Evolutionary conservation across 1,140 invertebrate genomes (phyloP), one percentile per base, ranked within the genome.

Genomic region (Gryon sp.): DNA sequence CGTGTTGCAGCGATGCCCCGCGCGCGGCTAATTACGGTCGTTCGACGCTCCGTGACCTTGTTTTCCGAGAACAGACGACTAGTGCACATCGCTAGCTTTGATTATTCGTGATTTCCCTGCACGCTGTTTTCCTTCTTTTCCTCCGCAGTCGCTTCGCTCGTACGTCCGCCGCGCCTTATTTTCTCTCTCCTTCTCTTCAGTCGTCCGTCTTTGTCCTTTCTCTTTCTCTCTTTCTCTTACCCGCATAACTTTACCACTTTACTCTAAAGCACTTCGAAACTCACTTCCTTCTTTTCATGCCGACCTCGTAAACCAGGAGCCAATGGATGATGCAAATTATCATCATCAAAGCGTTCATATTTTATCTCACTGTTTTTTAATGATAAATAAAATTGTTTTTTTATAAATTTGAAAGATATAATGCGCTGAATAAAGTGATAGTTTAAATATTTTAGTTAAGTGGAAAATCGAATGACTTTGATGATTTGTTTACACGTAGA

Each of bases 211-310:
- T 48, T 68, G n/a, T n/a, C n/a, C n/a, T n/a, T n/a, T n/a, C n/a
- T n/a, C n/a, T n/a, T n/a, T n/a, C n/a, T n/a, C n/a, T n/a, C n/a
- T n/a, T n/a, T n/a, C n/a, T n/a, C n/a, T n/a, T n/a, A n/a, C n/a
- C n/a, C 55, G 52, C 65, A 68, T 74, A 69, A 74, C 59, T 55
- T 53, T 18, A 43, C 57, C 45, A 43, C 62, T 65, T 52, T 45
- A 36, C 55, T 53, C n/a, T n/a, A n/a, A 46, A 41, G 52, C 62
- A 73, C 26, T 40, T 16, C 60, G 30, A 28, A 7, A 34, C 63
- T 57, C 65, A 45, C 66, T 75, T 78, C 76, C 53, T 79, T 80
- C 72, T 79, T 75, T 79, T 66, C 68, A 63, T 76, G 62, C 55
- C 75, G 69, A 78, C 52, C 48, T 76, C 52, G 38, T 74, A 79